These are phyloP conservation scores for Nemotelus pantherinus DNA, from an alignment of 2,888 invertebrate genomes.

Conservation along the genomic window DNA sequence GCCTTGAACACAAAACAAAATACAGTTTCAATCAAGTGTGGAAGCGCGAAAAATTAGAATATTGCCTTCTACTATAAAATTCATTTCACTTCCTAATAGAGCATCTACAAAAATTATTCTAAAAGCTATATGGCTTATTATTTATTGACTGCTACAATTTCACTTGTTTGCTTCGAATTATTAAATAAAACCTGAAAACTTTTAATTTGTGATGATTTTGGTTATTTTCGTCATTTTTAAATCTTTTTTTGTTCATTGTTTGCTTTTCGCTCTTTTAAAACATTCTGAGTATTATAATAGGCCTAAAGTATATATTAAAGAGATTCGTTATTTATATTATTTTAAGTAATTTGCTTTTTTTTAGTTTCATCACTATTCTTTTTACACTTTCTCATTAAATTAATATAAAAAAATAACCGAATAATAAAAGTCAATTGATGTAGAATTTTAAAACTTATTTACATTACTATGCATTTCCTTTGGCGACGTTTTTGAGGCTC, in stretches of 20 bases:
- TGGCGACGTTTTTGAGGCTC: slow-evolving; percentile 95
- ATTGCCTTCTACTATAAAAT: no score
- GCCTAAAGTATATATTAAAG: slow-evolving; percentile 39
- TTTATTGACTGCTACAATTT: neutral
- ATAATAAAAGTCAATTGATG: slow-evolving; percentile 17
- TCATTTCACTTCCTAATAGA: no score
- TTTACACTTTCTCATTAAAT: slow-evolving; percentile 15
- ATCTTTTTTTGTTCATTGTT: neutral
- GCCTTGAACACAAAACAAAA: no score
- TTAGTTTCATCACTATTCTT: slow-evolving; percentile 24
- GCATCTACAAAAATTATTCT: neutral
- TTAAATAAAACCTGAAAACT: slow-evolving; percentile 19
- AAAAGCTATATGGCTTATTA: slow-evolving; percentile 31
- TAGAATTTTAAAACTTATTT: slow-evolving; percentile 61
- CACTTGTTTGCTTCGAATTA: slow-evolving; percentile 2
- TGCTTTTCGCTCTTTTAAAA: slow-evolving; percentile 28
- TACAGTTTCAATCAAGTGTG: no score
- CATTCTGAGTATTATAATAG: slow-evolving; percentile 41
- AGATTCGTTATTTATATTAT: slow-evolving; percentile 20
- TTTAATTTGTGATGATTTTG: slow-evolving; percentile 10
- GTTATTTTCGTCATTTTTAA: neutral
- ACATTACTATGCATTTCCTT: slow-evolving; percentile 87
- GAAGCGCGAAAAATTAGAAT: no score
- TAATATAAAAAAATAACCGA: slow-evolving; percentile 24
- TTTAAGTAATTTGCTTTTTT: slow-evolving; percentile 35